These are phyloP conservation scores for Trissonchulus sp. DNA, from an alignment of 2,888 invertebrate genomes.

Conservation along the genomic window DNA sequence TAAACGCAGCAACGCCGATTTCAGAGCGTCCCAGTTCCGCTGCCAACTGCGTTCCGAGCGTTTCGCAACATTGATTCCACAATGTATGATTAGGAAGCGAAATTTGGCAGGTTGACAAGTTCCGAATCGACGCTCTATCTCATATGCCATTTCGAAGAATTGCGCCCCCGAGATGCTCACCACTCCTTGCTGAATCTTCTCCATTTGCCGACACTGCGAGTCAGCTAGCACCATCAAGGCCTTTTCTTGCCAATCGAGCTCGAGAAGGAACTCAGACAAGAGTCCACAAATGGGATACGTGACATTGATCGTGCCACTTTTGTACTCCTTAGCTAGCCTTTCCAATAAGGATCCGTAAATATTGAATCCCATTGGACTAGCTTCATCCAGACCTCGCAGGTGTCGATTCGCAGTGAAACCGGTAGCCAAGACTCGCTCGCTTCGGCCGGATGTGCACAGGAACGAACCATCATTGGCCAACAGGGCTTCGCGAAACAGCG, in stretches of 20 bases:
- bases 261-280: neutral
- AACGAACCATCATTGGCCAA: too few relatives aligned
- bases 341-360: neutral
- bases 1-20: neutral
- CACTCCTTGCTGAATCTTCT: neutral
- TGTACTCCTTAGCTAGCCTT: neutral
- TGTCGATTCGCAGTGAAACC: too few relatives aligned
- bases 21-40: neutral
- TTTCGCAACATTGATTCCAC: neutral
- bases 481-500: too few relatives aligned
- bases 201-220: conserved; percentile 3
- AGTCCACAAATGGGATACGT: neutral
- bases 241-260: neutral
- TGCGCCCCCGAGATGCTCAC: neutral
- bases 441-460: too few relatives aligned
- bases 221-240: neutral
- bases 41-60: neutral
- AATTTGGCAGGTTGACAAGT: too few relatives aligned
- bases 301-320: neutral
- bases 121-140: neutral
- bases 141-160: neutral
- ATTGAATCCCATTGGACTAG: too few relatives aligned
- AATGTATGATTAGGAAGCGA: neutral
- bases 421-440: too few relatives aligned
- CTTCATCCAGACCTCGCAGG: too few relatives aligned